Conservation (phyloP, 2,888 invertebrate species). For the Mechanitis messenoides region DNA sequence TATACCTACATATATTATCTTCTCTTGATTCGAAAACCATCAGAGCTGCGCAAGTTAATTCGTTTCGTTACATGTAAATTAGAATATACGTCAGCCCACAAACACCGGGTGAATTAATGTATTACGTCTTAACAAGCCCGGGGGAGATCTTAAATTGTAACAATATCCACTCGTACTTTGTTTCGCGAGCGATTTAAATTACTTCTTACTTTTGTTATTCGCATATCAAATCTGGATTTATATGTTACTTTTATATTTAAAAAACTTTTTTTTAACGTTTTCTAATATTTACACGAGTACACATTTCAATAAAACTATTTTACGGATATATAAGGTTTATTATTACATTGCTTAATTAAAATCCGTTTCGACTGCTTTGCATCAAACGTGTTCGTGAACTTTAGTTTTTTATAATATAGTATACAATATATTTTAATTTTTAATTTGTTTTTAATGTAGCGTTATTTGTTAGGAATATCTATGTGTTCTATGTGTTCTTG, state of each 20-base stretch:
- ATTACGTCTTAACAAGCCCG: constrained; percentile 40
- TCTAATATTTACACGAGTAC: too few species aligned
- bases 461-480: too few species aligned
- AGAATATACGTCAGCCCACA: constrained; percentile 54
- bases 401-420: too few species aligned
- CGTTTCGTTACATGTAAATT: constrained; percentile 58
- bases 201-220: constrained; percentile 27
- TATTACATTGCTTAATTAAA: too few species aligned
- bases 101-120: constrained; percentile 63
- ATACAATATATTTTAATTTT: too few species aligned
- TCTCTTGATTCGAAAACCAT: constrained; percentile 16
- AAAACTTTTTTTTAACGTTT: too few species aligned
- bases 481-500: too few species aligned
- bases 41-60: constrained; percentile 40
- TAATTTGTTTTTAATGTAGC: too few species aligned
- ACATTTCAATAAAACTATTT: too few species aligned
- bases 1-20: neutral
- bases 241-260: neutral
- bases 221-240: constrained; percentile 13
- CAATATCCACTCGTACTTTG: constrained; percentile 35
- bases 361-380: too few species aligned
- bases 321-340: too few species aligned
- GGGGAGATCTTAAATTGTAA: constrained; percentile 41
- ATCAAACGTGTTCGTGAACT: too few species aligned
- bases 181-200: constrained; percentile 36